Percentiles rank a stretch among this genome's conserved stretches.
These are phyloP conservation scores for Tachina fera DNA, from an alignment of 2,888 invertebrate species.

Conservation along the genomic window DNA sequence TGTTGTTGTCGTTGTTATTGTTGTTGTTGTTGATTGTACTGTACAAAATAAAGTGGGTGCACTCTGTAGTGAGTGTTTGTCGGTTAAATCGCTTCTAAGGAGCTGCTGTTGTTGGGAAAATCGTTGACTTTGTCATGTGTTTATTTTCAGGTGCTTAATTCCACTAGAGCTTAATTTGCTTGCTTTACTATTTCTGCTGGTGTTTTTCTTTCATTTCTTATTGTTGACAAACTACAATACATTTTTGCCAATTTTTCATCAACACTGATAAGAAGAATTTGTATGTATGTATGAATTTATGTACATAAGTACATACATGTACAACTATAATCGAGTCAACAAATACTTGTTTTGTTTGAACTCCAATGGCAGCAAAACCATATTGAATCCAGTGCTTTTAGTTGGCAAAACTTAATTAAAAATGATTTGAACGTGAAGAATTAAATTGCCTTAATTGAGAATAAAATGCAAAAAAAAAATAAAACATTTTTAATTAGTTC, in stretches of 20 bases:
- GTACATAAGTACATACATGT: no score
- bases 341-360: neutral
- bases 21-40: neutral
- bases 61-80: neutral
- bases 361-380: neutral
- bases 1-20: neutral
- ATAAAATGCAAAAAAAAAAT: no score
- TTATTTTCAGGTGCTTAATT: conserved; percentile 27
- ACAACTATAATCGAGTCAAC: neutral
- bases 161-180: conserved; percentile 32
- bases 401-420: conserved; percentile 1
- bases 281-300: neutral
- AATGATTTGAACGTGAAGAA: neutral
- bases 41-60: conserved; percentile 19
- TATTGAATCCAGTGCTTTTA: neutral
- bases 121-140: neutral
- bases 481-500: no score
- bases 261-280: conserved; percentile 19
- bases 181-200: conserved; percentile 11
- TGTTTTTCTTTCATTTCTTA: neutral
- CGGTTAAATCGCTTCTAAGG: neutral
- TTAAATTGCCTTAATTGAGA: no score
- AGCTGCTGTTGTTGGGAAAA: neutral
- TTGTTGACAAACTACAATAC: conserved; percentile 39
- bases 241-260: conserved; percentile 29